Conservation (phyloP, 2,888 invertebrate genomes). For the Lymantria monacha region DNA sequence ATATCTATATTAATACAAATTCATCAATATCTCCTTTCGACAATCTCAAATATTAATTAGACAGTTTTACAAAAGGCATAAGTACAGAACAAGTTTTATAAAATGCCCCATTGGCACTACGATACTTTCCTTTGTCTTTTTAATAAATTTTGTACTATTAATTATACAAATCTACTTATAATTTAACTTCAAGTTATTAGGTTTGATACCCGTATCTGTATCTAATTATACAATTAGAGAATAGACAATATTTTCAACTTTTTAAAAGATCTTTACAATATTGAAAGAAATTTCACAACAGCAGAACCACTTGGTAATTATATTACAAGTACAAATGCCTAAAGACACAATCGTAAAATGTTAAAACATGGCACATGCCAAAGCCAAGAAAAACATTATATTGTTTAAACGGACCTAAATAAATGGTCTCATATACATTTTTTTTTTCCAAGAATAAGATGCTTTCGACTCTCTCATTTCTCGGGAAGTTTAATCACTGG, state of each 20-base stretch:
- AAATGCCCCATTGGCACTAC: too few relatives aligned
- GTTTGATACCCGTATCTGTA: too few relatives aligned
- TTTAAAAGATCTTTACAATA: background rate
- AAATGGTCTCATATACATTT: constrained; percentile 24
- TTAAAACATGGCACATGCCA: constrained; percentile 63
- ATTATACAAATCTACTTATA: too few relatives aligned
- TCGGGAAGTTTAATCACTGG: constrained; percentile 86
- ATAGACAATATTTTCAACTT: too few relatives aligned
- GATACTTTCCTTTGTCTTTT: too few relatives aligned
- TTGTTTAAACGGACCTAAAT: constrained; percentile 17
- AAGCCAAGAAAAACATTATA: constrained; percentile 37
- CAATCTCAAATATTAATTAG: constrained; percentile 5
- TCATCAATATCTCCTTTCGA: constrained; percentile 21
- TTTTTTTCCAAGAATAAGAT: constrained; percentile 39
- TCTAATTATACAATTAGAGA: too few relatives aligned
- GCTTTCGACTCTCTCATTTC: constrained; percentile 68
- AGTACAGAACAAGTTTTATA: too few relatives aligned
- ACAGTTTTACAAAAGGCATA: background rate
- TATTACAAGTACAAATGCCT: constrained; percentile 16
- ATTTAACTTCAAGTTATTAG: too few relatives aligned
- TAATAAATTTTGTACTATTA: too few relatives aligned
- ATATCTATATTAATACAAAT: constrained; percentile 24
- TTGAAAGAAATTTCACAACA: constrained; percentile 9
- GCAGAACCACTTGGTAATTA: constrained; percentile 17
- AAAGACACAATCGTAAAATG: constrained; percentile 27